These are phyloP conservation scores for Scalopus aquaticus DNA, from an alignment of 2,113 vertebrate species.

Conservation along the genomic window DNA sequence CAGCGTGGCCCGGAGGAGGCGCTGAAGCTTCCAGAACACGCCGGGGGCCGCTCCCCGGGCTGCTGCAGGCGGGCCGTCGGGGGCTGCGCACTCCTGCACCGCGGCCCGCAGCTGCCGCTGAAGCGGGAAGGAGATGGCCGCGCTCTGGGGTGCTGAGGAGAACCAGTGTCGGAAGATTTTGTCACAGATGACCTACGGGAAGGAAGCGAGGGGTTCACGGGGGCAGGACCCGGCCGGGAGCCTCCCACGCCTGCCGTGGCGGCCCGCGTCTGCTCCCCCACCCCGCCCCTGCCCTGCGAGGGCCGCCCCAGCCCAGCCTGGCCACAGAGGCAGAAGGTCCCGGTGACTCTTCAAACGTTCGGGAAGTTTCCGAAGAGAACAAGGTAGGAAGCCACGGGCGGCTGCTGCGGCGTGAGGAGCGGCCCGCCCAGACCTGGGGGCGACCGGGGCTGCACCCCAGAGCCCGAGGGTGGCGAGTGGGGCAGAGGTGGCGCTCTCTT, in stretches of 20 bases:
- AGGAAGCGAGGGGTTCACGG: not conserved
- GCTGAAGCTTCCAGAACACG: slow-evolving; percentile 87
- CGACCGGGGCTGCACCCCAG: no score
- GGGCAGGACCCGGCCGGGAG: accelerated
- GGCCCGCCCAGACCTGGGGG: not conserved
- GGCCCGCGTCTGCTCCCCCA: no score
- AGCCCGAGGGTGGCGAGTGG: no score
- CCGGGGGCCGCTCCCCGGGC: slow-evolving; percentile 61
- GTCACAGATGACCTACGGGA: slow-evolving; percentile 94
- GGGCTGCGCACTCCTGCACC: slow-evolving; percentile 90
- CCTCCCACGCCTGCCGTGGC: accelerated
- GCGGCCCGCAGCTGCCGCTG: slow-evolving; percentile 90
- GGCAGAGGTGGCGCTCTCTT: no score
- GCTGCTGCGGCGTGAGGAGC: accelerated
- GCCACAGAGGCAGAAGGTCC: no score
- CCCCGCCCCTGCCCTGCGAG: no score
- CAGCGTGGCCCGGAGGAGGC: slow-evolving; percentile 87
- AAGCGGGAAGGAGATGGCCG: slow-evolving; percentile 83
- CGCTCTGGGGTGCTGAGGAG: slow-evolving; percentile 84
- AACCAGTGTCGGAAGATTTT: slow-evolving; percentile 97
- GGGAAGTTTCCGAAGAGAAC: not conserved
- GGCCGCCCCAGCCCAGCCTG: not conserved
- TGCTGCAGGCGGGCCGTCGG: not conserved
- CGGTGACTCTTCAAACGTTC: no score
- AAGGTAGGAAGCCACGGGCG: not conserved